Evolutionary conservation across 2,113 vertebrate genomes (phyloP), one percentile per base, ranked within the genome.

Genomic region (Anarrhichthys ocellatus): DNA sequence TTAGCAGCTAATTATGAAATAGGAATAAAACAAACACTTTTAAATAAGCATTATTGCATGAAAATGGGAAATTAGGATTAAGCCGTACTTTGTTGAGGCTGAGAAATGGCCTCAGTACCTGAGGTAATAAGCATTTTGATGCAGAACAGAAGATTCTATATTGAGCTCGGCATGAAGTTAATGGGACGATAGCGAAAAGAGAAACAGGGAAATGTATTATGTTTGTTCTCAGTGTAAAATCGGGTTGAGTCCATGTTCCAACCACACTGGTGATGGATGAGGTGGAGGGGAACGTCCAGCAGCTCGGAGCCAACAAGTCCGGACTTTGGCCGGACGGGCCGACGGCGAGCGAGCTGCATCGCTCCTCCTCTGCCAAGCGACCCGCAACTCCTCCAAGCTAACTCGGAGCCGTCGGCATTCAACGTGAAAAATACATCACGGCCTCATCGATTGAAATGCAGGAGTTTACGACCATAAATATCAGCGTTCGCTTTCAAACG

Each of bases 91-190:
- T 81, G 54, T 82, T 82, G 66, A n/a, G 54, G 20, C 50, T 32
- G 76, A 48, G 24, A 70, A 86, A 87, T 69, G 67, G 62, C 24
- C n/a, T 58, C 18, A 48, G 48, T 67, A 86, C 62, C 78, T 68
- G 73, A 76, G 83, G 83, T 87, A 88, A 91, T 89, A 62, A 81
- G 83, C 54, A 24, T 59, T 86, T 84, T 81, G 83, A 86, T 89
- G 29, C 29, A 32, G 29, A 86, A 67, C 50, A 52, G 50, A 52
- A 20, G 20, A 27, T 62, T 75, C 52, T 52, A 20, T 27, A 29
- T 68, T 65, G 72, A 62, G 69, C 80, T 73, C 70, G 3, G 82
- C 42, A 29, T 75, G 76, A 76, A 76, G 54, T 76, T 81, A 84
- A 89, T 78, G 59, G 42, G 48, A 64, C 76, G 69, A 71, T 68